phyloP scores from a whole-genome alignment of 2,797 vertebrate species.

The Acestrorhynchus altus region DNA sequence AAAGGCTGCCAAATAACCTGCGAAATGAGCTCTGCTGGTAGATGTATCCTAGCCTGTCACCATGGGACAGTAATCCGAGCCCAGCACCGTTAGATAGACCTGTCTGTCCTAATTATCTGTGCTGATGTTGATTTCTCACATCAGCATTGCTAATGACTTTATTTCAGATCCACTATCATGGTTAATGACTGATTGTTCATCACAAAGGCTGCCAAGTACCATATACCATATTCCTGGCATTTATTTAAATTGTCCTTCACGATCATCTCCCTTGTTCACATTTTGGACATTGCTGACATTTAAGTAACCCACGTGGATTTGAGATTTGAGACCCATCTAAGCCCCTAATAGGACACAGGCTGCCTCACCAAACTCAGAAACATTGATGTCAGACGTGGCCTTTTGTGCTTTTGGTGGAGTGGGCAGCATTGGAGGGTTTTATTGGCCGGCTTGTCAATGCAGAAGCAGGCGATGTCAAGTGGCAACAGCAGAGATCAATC shows the following conservation, averaged over 20 bases:
- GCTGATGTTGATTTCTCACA: too few species aligned
- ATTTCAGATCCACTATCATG: background rate
- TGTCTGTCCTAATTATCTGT: background rate
- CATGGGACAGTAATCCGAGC: background rate
- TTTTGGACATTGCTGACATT: background rate
- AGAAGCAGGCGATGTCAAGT: constrained; percentile 18
- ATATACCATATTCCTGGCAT: background rate
- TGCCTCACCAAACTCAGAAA: background rate
- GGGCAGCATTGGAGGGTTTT: background rate
- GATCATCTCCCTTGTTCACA: background rate
- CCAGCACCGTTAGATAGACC: background rate
- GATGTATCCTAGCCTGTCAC: background rate
- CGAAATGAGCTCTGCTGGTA: background rate
- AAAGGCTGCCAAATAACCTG: too few species aligned
- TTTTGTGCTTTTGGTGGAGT: background rate
- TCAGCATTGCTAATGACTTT: too few species aligned
- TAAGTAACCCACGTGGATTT: background rate
- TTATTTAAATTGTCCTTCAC: background rate
- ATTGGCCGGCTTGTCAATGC: background rate
- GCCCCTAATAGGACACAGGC: background rate
- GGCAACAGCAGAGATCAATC: constrained; percentile 33
- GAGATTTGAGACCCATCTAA: background rate
- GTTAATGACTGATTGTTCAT: background rate
- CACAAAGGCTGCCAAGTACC: background rate
- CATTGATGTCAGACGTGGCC: background rate